Evolutionary conservation across 2,797 vertebrate species (phyloP).

Genomic region (Sardinella longiceps): DNA sequence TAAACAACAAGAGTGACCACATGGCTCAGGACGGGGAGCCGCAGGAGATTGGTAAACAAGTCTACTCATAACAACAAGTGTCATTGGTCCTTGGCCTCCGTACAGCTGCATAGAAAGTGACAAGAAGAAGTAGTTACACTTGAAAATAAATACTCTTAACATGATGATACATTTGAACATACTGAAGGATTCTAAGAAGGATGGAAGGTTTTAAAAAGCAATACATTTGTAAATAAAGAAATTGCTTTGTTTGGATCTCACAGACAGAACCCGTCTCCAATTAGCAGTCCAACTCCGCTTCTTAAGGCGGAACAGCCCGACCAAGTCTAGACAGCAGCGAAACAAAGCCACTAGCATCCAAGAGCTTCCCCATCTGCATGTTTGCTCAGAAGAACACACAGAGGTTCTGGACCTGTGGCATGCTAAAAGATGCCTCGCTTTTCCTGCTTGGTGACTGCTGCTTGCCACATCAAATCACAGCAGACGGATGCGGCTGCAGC

Average conservation of each 20-base stretch:
- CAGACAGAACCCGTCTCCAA: not conserved
- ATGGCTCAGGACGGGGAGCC: slow-evolving; percentile 38
- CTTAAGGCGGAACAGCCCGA: not conserved
- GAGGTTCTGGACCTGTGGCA: not conserved
- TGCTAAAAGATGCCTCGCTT: not conserved
- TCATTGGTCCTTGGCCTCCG: not conserved
- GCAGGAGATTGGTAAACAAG: slow-evolving; percentile 46
- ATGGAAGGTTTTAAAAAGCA: no score
- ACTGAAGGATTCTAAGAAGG: not conserved
- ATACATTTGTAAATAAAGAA: no score
- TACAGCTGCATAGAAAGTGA: not conserved
- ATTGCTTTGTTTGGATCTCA: no score
- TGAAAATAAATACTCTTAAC: not conserved
- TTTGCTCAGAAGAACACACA: not conserved
- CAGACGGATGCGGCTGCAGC: not conserved
- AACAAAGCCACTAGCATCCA: not conserved
- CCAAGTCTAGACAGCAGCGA: not conserved
- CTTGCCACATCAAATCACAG: slow-evolving; percentile 34
- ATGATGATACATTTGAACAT: not conserved
- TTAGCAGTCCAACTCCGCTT: not conserved
- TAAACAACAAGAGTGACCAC: slow-evolving; percentile 48
- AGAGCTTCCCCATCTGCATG: not conserved
- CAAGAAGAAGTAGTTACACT: no score
- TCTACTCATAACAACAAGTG: slow-evolving; percentile 23
- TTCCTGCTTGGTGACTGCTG: slow-evolving; percentile 20